Evolutionary conservation across 64 coral and sea anemone genomes (phyloP).

Genomic region (Pachyseris speciosa): DNA sequence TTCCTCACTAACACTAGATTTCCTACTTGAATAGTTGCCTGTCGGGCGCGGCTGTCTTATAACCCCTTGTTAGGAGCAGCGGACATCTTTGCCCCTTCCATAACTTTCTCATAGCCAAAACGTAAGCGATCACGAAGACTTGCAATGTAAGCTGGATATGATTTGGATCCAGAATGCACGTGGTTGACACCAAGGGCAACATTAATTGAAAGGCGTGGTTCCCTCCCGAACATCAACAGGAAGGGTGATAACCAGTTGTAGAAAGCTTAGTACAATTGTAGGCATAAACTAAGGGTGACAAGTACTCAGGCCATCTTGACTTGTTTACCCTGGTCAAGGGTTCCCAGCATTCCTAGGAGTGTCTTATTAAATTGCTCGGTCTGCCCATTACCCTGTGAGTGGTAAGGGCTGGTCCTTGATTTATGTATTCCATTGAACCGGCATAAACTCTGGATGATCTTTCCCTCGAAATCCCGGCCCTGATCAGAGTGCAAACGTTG

Average conservation of each 20-base stretch:
- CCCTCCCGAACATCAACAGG: conserved; percentile 47
- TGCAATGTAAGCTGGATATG: conserved; percentile 29
- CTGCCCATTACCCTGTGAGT: conserved; percentile 46
- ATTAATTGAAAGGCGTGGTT: conserved; percentile 46
- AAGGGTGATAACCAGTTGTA: conserved; percentile 37
- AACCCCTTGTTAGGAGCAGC: conserved; percentile 6
- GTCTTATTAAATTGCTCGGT: conserved; percentile 46
- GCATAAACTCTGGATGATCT: conserved; percentile 23
- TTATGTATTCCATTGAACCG: conserved; percentile 25
- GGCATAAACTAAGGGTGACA: conserved; percentile 30
- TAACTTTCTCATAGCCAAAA: conserved; percentile 4
- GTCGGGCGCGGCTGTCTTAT: conserved; percentile 24
- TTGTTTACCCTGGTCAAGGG: conserved; percentile 43
- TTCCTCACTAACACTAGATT: conserved; percentile 37
- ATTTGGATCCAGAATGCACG: not conserved
- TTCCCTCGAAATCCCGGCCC: conserved; percentile 49
- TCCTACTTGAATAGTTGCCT: conserved; percentile 1
- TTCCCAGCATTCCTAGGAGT: conserved; percentile 39
- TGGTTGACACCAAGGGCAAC: conserved; percentile 27
- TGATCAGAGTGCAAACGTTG: conserved; percentile 55
- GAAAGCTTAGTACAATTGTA: conserved; percentile 56
- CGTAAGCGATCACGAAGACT: conserved; percentile 27
- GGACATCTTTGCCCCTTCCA: not conserved
- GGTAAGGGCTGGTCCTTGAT: conserved; percentile 42
- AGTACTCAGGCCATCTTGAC: conserved; percentile 58